Evolutionary conservation across 2,113 vertebrate species (phyloP), one percentile per base, ranked within the genome.

Genomic region (Neomonachus schauinslandi): DNA sequence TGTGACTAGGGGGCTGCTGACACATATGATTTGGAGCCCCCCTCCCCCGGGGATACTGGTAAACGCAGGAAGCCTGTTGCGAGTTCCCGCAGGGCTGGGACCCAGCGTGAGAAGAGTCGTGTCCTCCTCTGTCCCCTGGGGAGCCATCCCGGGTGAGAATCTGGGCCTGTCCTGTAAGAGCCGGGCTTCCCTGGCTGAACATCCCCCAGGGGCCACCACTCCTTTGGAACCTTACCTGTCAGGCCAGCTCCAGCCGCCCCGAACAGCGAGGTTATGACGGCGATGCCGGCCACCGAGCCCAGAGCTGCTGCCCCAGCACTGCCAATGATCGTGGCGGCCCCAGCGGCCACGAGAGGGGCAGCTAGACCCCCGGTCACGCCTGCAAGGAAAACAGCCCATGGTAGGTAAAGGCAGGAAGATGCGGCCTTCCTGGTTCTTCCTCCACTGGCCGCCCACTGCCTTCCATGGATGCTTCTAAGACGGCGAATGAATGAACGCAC

Each of bases 361-460:
- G 99, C 99, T 57, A 99, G 98, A 5, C 99, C 99, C n/a, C 99
- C 99, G 0, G 99, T 99, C 98, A 99, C 98, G 81, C 99, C 99
- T 99, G 98, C 74, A 46, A 97, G 77, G 90, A 82, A 39, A 86
- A 49, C 21, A 21, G 55, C 28, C n/a, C 61, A 0, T 1, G 8
- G 28, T 0, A 24, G 46, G 80, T n/a, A 33, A 18, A 42, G 31
- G 18, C 1, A 31, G 49, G 69, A 80, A 51, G 33, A 33, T 0
- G 4, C 1, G 33, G 91, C 57, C 85, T 24, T 36, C 67, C 42
- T n/a, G 15, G 51, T 28, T 91, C 82, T 59, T 87, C 26, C 9
- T 21, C 36, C 7, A 11, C 1, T 46, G 3, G 85, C 46, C 49
- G 7, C 14, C 51, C 63, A 36, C 21, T 19, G n/a, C 42, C 31